phyloP scores from a whole-genome alignment of 2,797 vertebrate species.

The Garrulus glandarius region DNA sequence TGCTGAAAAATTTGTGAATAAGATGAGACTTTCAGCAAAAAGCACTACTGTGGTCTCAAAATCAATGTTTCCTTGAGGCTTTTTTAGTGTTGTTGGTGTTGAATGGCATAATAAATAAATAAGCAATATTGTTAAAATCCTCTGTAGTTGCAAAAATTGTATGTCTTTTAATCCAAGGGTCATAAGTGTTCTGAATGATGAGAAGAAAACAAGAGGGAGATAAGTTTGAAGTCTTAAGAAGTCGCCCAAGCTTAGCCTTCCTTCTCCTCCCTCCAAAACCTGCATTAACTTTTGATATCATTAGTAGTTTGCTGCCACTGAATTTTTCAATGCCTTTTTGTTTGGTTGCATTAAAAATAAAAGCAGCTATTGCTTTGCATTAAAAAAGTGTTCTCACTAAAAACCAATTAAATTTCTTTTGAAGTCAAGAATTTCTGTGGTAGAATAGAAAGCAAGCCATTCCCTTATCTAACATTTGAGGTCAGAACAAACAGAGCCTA shows the following conservation, averaged over 20 bases:
- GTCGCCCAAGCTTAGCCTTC: background rate
- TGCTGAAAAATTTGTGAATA: background rate
- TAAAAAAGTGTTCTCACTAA: background rate
- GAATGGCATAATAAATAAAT: background rate
- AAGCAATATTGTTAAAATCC: background rate
- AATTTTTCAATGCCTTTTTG: background rate
- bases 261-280: background rate
- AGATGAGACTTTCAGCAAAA: background rate
- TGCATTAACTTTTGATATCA: background rate
- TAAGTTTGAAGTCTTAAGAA: background rate
- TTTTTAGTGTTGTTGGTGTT: background rate
- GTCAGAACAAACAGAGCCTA: conserved; percentile 57
- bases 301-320: background rate
- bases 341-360: background rate
- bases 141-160: background rate
- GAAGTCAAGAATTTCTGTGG: conserved; percentile 14
- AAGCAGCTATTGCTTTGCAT: background rate
- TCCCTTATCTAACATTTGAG: conserved; percentile 47
- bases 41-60: background rate
- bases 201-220: background rate
- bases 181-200: background rate
- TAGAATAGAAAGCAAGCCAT: background rate
- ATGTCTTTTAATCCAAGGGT: background rate
- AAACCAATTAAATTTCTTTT: conserved; percentile 6
- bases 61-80: background rate